A percentile compares a stretch with the other conserved stretches of the same genome.
Conservation (phyloP, 2,113 vertebrate species). For the Solea solea region DNA sequence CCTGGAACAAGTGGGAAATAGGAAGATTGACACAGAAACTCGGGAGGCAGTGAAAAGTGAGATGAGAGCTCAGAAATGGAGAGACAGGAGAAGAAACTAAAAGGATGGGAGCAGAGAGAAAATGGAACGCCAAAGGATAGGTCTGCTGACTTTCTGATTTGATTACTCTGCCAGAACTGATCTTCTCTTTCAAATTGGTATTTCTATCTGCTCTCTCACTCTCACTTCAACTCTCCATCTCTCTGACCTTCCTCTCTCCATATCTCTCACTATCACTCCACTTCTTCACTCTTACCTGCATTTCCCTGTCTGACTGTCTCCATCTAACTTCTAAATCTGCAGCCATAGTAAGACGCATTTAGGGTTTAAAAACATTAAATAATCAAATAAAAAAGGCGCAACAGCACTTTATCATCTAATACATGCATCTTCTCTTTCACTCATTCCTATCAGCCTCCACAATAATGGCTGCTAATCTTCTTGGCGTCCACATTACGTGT, state of each 20-base stretch:
- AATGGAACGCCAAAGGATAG: constrained; percentile 44
- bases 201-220: constrained; percentile 40
- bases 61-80: constrained; percentile 43
- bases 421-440: background rate
- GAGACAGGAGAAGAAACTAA: constrained; percentile 55
- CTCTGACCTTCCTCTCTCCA: constrained; percentile 33
- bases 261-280: constrained; percentile 28
- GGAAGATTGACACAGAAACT: constrained; percentile 30
- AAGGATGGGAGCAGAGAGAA: constrained; percentile 55
- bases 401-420: too few species aligned
- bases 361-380: background rate
- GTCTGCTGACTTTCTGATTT: constrained; percentile 74
- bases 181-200: constrained; percentile 63
- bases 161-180: constrained; percentile 74
- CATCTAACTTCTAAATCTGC: constrained; percentile 10
- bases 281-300: background rate
- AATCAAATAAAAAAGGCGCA: too few species aligned
- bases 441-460: background rate
- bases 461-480: too few species aligned
- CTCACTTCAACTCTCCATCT: constrained; percentile 20
- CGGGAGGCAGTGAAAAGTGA: constrained; percentile 36
- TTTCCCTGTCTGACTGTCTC: constrained; percentile 11
- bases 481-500: too few species aligned
- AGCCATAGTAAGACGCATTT: background rate
- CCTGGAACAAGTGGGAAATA: constrained; percentile 21